Conservation (phyloP, 2,888 invertebrate genomes). For the Argynnis bischoffii region DNA sequence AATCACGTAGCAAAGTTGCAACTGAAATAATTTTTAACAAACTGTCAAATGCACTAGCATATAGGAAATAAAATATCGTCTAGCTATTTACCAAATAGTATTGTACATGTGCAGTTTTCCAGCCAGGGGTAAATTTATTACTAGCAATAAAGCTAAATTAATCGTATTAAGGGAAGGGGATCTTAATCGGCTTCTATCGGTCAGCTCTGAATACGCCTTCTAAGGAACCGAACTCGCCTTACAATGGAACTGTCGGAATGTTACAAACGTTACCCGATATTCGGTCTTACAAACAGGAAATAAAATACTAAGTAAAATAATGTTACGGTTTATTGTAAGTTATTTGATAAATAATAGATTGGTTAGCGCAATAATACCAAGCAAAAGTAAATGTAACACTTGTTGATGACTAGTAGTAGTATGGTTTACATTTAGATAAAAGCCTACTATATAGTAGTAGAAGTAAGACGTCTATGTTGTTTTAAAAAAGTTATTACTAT, state of each 20-base stretch:
- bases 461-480: too few relatives aligned
- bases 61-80: slow-evolving; percentile 8
- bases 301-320: too few relatives aligned
- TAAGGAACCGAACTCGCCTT: slow-evolving; percentile 53
- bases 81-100: slow-evolving; percentile 21
- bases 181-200: slow-evolving; percentile 60
- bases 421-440: too few relatives aligned
- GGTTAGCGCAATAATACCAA: too few relatives aligned
- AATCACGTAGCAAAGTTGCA: slow-evolving; percentile 1
- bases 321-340: too few relatives aligned
- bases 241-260: slow-evolving; percentile 39
- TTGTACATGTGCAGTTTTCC: slow-evolving; percentile 26
- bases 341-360: too few relatives aligned
- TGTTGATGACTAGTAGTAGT: too few relatives aligned
- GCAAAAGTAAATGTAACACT: too few relatives aligned
- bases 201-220: slow-evolving; percentile 50
- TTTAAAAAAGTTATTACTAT: too few relatives aligned
- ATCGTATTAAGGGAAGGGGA: slow-evolving; percentile 60
- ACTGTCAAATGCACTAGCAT: slow-evolving; percentile 1
- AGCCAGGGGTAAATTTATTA: slow-evolving; percentile 63
- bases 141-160: slow-evolving; percentile 73
- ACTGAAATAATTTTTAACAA: slow-evolving; percentile 4
- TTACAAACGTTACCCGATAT: neutral
- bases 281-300: neutral
- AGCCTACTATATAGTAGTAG: too few relatives aligned